Evolutionary conservation across 2,888 invertebrate species (phyloP), one percentile per base, ranked within the genome.

Genomic region (Drosophila pegasa): DNA sequence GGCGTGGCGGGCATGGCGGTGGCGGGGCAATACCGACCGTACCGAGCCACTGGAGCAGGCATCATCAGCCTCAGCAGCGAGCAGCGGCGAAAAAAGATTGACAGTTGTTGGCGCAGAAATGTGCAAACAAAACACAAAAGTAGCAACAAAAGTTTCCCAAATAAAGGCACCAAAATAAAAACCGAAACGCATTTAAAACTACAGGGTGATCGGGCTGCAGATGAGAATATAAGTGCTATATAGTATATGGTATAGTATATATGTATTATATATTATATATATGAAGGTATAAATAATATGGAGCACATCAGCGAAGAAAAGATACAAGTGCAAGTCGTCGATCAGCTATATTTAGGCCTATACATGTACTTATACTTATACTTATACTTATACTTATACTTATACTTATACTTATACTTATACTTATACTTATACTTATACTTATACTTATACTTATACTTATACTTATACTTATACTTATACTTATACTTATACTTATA

Each of bases 71-170:
- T 57, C 52, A 40, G 38, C 43, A 63, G 54, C 35, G 29, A n/a
- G n/a, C n/a, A n/a, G n/a, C n/a, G 33, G 38, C 64, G 48, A 64
- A 41, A 69, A 78, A 77, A 85, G 79, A 84, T 87, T 87, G 84
- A 87, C 87, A 84, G 84, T 84, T 84, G 79, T 84, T 85, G 87
- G 79, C 84, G 70, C 79, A 69, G 79, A 84, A 87, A 87, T 81
- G 84, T 70, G 84, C 87, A 84, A 86, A 80, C 86, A 75, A 80
- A 80, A 83, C 86, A 78, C 75, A 77, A 62, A 69, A 70, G 78
- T 76, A 64, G 62, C 78, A 78, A 81, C 81, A 74, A 77, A 83
- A 86, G 75, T 80, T 82, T 57, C 72, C 60, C 75, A 54, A 82
- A 82, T 80, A 83, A 80, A 71, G 67, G 67, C 66, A 57, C 50